Evolutionary conservation across 2,888 invertebrate species (phyloP).

Genomic region (Cheilosia scutellata): DNA sequence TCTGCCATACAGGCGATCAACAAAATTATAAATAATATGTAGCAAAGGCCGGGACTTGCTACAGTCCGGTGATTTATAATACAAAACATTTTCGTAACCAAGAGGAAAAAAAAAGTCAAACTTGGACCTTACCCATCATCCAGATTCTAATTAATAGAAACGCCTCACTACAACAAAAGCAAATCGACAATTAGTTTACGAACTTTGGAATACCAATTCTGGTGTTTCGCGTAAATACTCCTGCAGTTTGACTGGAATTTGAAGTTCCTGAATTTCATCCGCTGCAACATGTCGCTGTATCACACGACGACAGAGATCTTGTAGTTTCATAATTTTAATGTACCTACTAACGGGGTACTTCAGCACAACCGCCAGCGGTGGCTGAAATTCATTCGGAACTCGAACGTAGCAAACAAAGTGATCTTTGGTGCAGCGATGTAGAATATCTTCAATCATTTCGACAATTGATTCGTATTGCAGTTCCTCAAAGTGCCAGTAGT

Average conservation of each 20-base stretch:
- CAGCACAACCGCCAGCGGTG: constrained; percentile 90
- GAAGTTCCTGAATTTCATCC: constrained; percentile 89
- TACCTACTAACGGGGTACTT: constrained; percentile 91
- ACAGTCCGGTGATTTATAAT: too few relatives aligned
- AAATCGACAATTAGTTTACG: constrained; percentile 39
- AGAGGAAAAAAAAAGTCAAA: neutral
- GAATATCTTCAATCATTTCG: constrained; percentile 90
- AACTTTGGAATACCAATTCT: constrained; percentile 82
- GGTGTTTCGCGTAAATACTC: constrained; percentile 85
- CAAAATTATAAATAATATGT: too few relatives aligned
- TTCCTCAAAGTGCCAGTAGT: constrained; percentile 84
- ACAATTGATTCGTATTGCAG: constrained; percentile 86
- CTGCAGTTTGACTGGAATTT: constrained; percentile 86
- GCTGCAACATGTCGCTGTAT: constrained; percentile 87
- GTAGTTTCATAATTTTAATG: constrained; percentile 88
- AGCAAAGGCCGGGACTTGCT: too few relatives aligned
- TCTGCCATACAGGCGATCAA: too few relatives aligned
- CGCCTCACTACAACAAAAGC: neutral
- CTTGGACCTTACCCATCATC: too few relatives aligned
- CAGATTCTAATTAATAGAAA: neutral
- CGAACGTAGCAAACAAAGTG: constrained; percentile 89
- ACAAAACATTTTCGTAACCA: too few relatives aligned
- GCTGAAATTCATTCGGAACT: constrained; percentile 87
- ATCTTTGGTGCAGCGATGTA: constrained; percentile 88
- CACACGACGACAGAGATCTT: constrained; percentile 90